A percentile compares a stretch with the other conserved stretches of the same genome.
These are phyloP conservation scores for Henricia sp. DNA, from an alignment of 53 echinoderm and acorn worm species.

Conservation along the genomic window DNA sequence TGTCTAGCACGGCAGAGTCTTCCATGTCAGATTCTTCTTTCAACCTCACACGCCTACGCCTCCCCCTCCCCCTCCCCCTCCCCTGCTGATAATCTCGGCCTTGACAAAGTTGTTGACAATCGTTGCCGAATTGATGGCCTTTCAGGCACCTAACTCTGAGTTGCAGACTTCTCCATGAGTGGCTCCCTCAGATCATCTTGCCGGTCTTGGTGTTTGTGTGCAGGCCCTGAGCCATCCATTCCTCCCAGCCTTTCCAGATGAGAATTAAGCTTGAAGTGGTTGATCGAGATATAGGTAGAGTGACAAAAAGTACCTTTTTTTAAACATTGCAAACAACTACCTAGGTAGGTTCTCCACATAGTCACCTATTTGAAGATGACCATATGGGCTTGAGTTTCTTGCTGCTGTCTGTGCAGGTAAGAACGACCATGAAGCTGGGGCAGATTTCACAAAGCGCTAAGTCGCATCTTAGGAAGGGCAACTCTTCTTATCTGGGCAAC, in stretches of 20 bases:
- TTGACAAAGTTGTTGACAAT: conserved; percentile 28
- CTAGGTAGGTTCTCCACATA: not conserved
- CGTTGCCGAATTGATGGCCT: conserved; percentile 11
- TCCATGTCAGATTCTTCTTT: not conserved
- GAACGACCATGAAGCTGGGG: no score
- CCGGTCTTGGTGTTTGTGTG: not conserved
- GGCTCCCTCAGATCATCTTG: not conserved
- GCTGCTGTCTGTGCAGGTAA: no score
- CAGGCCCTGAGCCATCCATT: conserved; percentile 7
- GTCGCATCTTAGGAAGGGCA: no score
- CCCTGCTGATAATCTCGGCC: no score
- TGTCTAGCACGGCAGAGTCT: not conserved
- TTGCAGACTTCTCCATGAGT: conserved; percentile 30
- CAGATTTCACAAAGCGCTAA: no score
- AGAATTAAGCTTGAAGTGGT: not conserved
- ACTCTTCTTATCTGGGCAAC: no score
- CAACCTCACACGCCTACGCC: not conserved
- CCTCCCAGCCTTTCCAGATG: conserved; percentile 20
- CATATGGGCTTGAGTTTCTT: conserved; percentile 14
- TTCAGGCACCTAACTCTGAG: no score
- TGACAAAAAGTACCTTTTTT: conserved; percentile 17
- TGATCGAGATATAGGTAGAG: conserved; percentile 21
- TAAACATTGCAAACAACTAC: not conserved
- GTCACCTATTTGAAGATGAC: no score
- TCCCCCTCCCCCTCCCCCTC: conserved; percentile 3